A percentile compares a stretch with the other conserved stretches of the same genome.
These are phyloP conservation scores for Polietes domitor DNA, from an alignment of 2,888 invertebrate genomes.

Conservation along the genomic window DNA sequence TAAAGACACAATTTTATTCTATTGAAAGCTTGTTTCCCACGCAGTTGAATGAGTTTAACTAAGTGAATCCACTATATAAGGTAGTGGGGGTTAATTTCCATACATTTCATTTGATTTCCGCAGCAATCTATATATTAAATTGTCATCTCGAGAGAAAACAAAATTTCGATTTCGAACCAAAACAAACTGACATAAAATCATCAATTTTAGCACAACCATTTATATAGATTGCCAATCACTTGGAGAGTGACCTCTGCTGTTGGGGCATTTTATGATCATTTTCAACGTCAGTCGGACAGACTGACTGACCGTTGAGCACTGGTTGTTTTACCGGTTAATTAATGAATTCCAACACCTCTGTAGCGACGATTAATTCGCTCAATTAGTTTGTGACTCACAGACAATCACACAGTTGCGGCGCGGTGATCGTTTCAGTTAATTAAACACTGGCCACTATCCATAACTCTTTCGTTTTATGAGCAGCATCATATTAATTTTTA, in stretches of 20 bases:
- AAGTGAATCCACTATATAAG: too few species aligned
- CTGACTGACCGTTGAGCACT: too few species aligned
- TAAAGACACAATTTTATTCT: too few species aligned
- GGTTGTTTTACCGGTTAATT: slow-evolving; percentile 8
- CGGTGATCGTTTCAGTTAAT: slow-evolving; percentile 37
- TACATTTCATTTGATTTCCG: too few species aligned
- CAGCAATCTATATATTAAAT: too few species aligned
- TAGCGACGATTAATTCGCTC: slow-evolving; percentile 4
- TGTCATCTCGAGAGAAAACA: too few species aligned
- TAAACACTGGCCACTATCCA: slow-evolving; percentile 30
- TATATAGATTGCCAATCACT: not conserved
- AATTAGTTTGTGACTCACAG: slow-evolving; percentile 14
- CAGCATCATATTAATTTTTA: slow-evolving; percentile 37
- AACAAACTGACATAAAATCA: not conserved
- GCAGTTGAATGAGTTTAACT: too few species aligned
- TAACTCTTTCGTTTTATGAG: slow-evolving; percentile 52
- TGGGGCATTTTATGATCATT: too few species aligned
- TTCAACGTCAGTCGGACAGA: not conserved
- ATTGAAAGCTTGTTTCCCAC: too few species aligned
- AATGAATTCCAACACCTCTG: slow-evolving; percentile 21
- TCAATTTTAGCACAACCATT: not conserved
- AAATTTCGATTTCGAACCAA: too few species aligned
- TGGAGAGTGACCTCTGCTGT: not conserved
- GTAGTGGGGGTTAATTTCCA: too few species aligned
- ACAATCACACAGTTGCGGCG: not conserved